Evolutionary conservation across 2,797 vertebrate genomes (phyloP).

Genomic region (Spinus olivaceus): DNA sequence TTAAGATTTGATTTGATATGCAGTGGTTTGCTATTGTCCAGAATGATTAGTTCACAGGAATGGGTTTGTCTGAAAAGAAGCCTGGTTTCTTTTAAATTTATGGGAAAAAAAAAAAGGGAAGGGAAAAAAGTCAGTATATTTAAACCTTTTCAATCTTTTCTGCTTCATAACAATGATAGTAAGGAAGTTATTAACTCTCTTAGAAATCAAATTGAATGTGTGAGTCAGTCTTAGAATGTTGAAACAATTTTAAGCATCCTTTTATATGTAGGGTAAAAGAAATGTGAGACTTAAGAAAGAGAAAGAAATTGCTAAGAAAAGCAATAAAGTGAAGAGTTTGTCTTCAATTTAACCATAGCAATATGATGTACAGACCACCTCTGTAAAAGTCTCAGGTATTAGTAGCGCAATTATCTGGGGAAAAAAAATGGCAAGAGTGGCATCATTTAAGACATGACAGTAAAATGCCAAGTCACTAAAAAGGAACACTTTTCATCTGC

Average conservation of each 20-base stretch:
- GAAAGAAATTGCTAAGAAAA: neutral
- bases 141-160: neutral
- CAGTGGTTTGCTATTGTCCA: rapidly evolving
- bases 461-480: neutral
- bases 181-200: neutral
- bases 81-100: neutral
- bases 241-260: neutral
- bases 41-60: neutral
- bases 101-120: neutral
- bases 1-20: neutral
- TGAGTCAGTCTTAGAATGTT: neutral
- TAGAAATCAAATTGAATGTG: neutral
- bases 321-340: neutral
- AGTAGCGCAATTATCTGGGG: neutral
- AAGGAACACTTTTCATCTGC: neutral
- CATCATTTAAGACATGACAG: neutral
- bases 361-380: neutral
- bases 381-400: neutral
- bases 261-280: neutral
- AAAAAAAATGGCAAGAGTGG: neutral
- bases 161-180: neutral
- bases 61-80: neutral
- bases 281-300: neutral
- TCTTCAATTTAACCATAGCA: neutral
- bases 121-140: neutral